Conservation (phyloP, 2,797 vertebrate genomes). For the Loriculus beryllinus region DNA sequence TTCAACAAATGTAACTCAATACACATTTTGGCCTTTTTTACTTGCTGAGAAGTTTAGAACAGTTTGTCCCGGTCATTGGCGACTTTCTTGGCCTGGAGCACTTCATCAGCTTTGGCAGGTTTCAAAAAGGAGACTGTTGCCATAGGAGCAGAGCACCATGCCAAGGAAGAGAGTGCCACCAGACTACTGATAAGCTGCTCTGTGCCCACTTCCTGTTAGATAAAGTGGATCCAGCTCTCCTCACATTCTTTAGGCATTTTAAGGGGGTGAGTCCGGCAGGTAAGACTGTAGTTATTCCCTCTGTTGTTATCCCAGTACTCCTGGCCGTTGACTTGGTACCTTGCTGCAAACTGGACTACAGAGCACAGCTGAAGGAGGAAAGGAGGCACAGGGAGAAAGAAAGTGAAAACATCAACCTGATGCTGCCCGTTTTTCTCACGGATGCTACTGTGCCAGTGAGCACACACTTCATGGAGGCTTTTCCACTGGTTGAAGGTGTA, state of each 20-base stretch:
- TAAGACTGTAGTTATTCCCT: constrained; percentile 87
- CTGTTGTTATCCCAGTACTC: constrained; percentile 93
- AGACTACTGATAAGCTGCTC: neutral
- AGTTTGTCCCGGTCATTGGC: neutral
- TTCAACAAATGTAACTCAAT: neutral
- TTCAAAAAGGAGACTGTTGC: neutral
- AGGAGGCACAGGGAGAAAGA: constrained; percentile 86
- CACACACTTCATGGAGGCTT: constrained; percentile 74
- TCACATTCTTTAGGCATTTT: constrained; percentile 89
- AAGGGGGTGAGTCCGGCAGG: constrained; percentile 85
- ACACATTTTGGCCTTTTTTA: constrained; percentile 15
- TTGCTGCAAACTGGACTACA: constrained; percentile 85
- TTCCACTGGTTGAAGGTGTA: constrained; percentile 92
- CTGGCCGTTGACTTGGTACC: constrained; percentile 78
- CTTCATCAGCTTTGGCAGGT: neutral
- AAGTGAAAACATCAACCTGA: constrained; percentile 83
- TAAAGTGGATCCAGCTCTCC: constrained; percentile 93
- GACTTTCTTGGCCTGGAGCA: neutral
- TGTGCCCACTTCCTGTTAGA: constrained; percentile 64
- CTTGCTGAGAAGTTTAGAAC: neutral
- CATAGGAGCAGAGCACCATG: neutral
- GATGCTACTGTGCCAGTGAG: constrained; percentile 78
- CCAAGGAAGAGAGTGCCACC: neutral
- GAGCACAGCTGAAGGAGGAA: constrained; percentile 86
- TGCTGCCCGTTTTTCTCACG: neutral